Evolutionary conservation across 1,140 invertebrate species (phyloP), one percentile per base, ranked within the genome.

Genomic region (Atta colombica): DNA sequence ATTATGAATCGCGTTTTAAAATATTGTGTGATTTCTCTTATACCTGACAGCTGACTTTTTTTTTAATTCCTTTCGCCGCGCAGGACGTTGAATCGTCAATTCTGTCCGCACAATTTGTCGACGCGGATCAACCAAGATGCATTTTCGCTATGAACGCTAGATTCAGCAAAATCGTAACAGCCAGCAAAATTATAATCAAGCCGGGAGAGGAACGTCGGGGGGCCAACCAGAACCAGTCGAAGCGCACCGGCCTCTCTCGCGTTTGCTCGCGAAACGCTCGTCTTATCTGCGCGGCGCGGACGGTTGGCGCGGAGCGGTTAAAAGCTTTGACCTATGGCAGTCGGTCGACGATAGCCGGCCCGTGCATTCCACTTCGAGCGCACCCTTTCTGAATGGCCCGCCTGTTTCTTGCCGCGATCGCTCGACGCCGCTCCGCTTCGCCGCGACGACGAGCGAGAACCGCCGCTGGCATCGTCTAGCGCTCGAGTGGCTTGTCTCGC

Each of bases 281-380:
- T 77, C 85, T 93, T 93, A 93, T 94, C 93, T 89, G 78, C 80
- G 60, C 78, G 84, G 89, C 55, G 81, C 86, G 71, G 35, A 66
- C 63, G 75, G 53, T 39, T 53, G 39, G 31, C 16, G 81, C 72
- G 85, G 68, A 88, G 88, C 91, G 92, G 91, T 93, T 94, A 91
- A 93, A 94, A 92, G 93, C 91, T 94, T 93, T 94, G 94, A 94
- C 94, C 94, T 94, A 93, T 94, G 91, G 92, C 93, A 94, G 93
- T 94, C 93, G 93, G 92, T 90, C 89, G 90, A 90, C 92, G 94
- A 95, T 94, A 94, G 92, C 91, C 80, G 69, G 72, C 89, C 74
- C 75, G 77, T 90, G 91, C 93, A 93, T 94, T 94, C 92, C 94
- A 94, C 92, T 92, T 78, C 87, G 91, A 88, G 86, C 87, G 88